phyloP scores from a whole-genome alignment of 2,113 vertebrate species.

The Varanus salvator region DNA sequence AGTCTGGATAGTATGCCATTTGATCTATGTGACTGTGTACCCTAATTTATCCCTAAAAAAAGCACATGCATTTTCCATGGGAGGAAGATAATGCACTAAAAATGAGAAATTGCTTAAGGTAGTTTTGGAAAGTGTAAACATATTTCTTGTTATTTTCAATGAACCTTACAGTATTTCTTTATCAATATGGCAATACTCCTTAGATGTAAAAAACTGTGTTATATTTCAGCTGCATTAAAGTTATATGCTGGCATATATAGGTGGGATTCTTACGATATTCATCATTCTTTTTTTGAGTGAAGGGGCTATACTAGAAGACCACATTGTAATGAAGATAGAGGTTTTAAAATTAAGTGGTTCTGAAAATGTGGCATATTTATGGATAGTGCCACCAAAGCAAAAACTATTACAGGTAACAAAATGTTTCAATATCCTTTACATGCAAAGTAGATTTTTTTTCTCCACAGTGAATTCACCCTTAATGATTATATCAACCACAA shows the following conservation, averaged over 20 bases:
- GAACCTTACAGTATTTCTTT: neutral
- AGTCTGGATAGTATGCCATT: neutral
- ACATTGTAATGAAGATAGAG: neutral
- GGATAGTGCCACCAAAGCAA: neutral
- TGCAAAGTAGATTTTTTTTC: no score
- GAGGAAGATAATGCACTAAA: neutral
- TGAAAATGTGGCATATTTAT: neutral
- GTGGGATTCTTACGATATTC: neutral
- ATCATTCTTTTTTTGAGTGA: neutral
- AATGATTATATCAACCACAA: neutral
- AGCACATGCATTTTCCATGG: neutral
- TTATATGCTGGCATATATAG: neutral
- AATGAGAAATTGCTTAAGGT: neutral
- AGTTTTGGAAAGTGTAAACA: neutral
- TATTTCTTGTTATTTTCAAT: neutral
- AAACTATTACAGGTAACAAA: neutral
- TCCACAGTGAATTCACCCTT: neutral
- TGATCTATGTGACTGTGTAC: neutral
- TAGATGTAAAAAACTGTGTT: neutral
- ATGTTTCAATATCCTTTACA: neutral
- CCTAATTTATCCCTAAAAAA: neutral
- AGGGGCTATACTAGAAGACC: neutral
- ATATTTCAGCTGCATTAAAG: neutral
- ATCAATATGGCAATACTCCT: neutral
- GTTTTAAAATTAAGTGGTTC: neutral